Evolutionary conservation across 23 tunicate species (phyloP), one percentile per base, ranked within the genome.

Genomic region (Trididemnum clinides): DNA sequence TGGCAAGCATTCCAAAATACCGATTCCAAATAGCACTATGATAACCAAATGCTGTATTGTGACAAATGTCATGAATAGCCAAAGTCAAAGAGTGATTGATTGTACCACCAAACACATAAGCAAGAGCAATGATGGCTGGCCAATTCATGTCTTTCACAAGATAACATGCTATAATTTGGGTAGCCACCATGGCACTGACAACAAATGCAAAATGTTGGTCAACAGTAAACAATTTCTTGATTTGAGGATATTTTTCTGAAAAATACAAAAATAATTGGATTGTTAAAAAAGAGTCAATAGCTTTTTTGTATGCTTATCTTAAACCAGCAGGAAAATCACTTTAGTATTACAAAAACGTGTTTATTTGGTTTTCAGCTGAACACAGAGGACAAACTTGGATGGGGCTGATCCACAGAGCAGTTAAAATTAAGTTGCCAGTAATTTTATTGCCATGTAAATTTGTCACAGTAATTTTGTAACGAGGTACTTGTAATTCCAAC

Each of bases 1-100:
- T 95, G 18, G 99, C 99, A 29, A 95, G 50, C 95, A 95, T 90
- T 30, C 99, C 99, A 82, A 95, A 95, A 62, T 95, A 95, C 3
- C 99, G 78, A 82, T 95, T 95, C 92, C 95, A 86, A 1, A 28
- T 86, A 0, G 99, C 80, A 75, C 83, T 64, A 22, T 85, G 82
- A 51, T 85, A 86, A 4, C 99, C 99, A 83, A 77, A 95, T 25
- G 91, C 99, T 0, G 99, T 95, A 84, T 95, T 95, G 72, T 95
- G 99, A 7, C 82, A 84, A 22, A 95, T 95, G 64, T 95, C 99
- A 72, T 95, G 99, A 34, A 95, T 95, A 1, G 99, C 99, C 39
- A 95, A 83, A 1, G 99, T 95, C 57, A 95, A 64, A 32, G 99
- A 95, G 44, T 95, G 99, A 50, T 95, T 95, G 39, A 95, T 87